A percentile compares a stretch with the other conserved stretches of the same genome.
Evolutionary conservation across 2,888 invertebrate species (phyloP).

Genomic region (Acanthococcus lagerstroemiae): DNA sequence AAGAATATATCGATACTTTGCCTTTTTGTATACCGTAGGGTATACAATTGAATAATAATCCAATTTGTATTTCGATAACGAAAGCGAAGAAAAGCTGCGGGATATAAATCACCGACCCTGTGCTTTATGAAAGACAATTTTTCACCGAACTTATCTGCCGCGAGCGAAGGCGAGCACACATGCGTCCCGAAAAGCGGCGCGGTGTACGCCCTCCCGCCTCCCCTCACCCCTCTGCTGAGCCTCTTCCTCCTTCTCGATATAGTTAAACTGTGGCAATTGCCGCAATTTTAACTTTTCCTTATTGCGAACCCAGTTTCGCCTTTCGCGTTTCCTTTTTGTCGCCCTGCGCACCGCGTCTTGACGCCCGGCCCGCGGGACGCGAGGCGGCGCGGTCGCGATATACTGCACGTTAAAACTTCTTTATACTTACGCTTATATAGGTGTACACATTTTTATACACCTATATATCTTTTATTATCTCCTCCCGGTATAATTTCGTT

Average conservation of each 20-base stretch:
- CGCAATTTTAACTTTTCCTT: slow-evolving; percentile 23
- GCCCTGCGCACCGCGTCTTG: too few relatives aligned
- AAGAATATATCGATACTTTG: background rate
- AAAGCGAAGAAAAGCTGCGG: slow-evolving; percentile 21
- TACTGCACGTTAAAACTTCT: too few relatives aligned
- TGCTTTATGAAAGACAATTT: slow-evolving; percentile 2
- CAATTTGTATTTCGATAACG: slow-evolving; percentile 28
- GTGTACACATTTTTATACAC: slow-evolving; percentile 13
- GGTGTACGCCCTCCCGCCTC: too few relatives aligned
- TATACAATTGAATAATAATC: slow-evolving; percentile 28
- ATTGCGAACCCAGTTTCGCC: slow-evolving; percentile 12
- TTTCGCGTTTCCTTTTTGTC: background rate
- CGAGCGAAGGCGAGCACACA: too few relatives aligned
- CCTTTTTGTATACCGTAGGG: slow-evolving; percentile 25
- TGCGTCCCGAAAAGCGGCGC: too few relatives aligned
- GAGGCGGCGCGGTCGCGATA: too few relatives aligned
- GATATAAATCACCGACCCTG: background rate
- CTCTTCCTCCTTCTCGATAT: background rate
- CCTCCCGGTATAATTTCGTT: slow-evolving; percentile 11
- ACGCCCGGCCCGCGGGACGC: too few relatives aligned
- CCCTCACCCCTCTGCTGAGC: too few relatives aligned
- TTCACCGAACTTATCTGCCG: slow-evolving; percentile 23
- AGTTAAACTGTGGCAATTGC: slow-evolving; percentile 20
- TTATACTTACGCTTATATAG: too few relatives aligned
- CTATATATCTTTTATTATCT: slow-evolving; percentile 25